phyloP scores from a whole-genome alignment of 2,888 invertebrate species.

The Eretmocerus hayati region DNA sequence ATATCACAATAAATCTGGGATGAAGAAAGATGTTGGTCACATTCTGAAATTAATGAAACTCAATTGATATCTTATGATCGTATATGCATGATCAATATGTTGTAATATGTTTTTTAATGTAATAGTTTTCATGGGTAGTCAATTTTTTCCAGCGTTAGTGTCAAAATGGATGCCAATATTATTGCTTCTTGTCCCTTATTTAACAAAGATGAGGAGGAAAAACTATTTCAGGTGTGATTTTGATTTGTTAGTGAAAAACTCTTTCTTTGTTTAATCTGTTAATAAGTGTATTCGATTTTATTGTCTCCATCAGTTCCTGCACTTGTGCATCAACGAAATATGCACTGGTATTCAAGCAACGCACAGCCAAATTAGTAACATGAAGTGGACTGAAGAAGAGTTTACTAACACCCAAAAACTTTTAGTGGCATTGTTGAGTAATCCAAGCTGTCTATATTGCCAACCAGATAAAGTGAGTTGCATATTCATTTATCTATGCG shows the following conservation, averaged over 20 bases:
- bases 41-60: too few relatives aligned
- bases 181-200: constrained; percentile 28
- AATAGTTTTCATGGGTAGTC: background rate
- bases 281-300: background rate
- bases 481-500: too few relatives aligned
- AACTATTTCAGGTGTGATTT: constrained; percentile 26
- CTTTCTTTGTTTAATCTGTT: background rate
- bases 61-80: too few relatives aligned
- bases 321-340: constrained; percentile 40
- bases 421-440: constrained; percentile 30
- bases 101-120: background rate
- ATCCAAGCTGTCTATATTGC: constrained; percentile 34
- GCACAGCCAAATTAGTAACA: constrained; percentile 31
- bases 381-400: constrained; percentile 35
- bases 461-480: constrained; percentile 35
- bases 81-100: too few relatives aligned
- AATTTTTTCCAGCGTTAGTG: too few relatives aligned
- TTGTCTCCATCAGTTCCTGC: constrained; percentile 32
- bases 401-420: constrained; percentile 31
- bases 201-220: constrained; percentile 26
- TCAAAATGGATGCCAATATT: constrained; percentile 28
- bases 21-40: too few relatives aligned
- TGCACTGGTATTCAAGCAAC: constrained; percentile 34
- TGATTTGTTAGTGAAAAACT: constrained; percentile 1
- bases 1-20: too few relatives aligned